Base-by-base conservation (phyloP, 2,888 invertebrate genomes). In the Poecilobothrus nobilitatus region DNA sequence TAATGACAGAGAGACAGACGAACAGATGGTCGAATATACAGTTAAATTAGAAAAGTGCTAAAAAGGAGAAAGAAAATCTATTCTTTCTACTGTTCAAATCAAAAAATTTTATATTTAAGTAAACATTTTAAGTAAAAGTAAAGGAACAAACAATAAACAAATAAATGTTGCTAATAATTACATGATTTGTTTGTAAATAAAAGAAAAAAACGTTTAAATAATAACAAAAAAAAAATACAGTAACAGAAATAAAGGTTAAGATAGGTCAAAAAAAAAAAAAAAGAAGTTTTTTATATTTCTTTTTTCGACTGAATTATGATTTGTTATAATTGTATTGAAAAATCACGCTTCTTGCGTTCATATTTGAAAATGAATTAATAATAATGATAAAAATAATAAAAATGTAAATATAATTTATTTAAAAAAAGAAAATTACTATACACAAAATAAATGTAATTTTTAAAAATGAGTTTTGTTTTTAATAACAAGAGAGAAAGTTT, bases 321-420 rank as follows among this genome's bases (percentile, higher is more conserved):
- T 27, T 18, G 53, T 53, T 53, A 53, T 53, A 53, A 53, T 53
- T 53, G 53, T 53, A 53, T 18, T n/a, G 9, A 53, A 53, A 53
- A 53, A 53, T 53, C 53, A 53, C 53, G 53, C 53, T 53, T 53
- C 15, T 53, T 53, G 53, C 53, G 53, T 53, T 53, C n/a, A n/a
- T 53, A 53, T 53, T n/a, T 18, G 6, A 53, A 53, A 53, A 53
- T 15, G 18, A 53, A 53, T 18, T 12, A 53, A 53, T 12, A 53
- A 9, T 6, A 53, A 53, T 12, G 9, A 37, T 53, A 53, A 53
- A 53, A n/a, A n/a, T n/a, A n/a, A n/a, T n/a, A n/a, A 6, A 53
- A 53, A 53, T 12, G 53, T n/a, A 18, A 53, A 53, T 12, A 15
- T 6, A 53, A 18, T 53, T 53, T 12, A 53, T 12, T 18, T 18